phyloP scores from a whole-genome alignment of 30 jellyfish, hydroid and myxozoan genomes.

The Hydractinia symbiolongicarpus region DNA sequence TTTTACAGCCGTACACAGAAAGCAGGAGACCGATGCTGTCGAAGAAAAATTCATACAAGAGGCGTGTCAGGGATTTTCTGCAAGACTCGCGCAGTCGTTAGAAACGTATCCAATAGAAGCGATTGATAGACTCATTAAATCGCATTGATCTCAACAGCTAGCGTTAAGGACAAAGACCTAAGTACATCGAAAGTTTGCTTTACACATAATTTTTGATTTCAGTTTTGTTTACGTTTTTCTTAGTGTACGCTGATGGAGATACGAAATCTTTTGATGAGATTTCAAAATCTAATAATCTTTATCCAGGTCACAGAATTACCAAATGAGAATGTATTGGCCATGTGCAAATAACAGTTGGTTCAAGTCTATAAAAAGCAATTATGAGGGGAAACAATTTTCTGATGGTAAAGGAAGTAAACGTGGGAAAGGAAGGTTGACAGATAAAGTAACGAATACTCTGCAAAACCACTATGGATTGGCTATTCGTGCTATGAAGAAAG shows the following conservation, averaged over 20 bases:
- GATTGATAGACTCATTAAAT: too few species aligned
- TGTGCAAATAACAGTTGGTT: slow-evolving; percentile 51
- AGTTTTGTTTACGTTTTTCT: too few species aligned
- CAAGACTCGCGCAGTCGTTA: too few species aligned
- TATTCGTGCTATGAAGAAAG: slow-evolving; percentile 57
- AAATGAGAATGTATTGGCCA: slow-evolving; percentile 55
- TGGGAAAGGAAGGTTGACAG: slow-evolving; percentile 52
- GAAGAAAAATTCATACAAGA: too few species aligned
- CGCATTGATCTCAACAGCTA: too few species aligned
- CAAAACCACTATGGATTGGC: slow-evolving; percentile 64
- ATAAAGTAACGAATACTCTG: slow-evolving; percentile 41
- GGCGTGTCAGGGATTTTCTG: too few species aligned
- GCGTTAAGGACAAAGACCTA: too few species aligned
- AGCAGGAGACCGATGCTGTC: too few species aligned
- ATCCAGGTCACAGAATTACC: slow-evolving; percentile 38
- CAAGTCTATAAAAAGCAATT: slow-evolving; percentile 35
- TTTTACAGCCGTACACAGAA: too few species aligned
- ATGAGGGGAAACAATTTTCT: slow-evolving; percentile 30
- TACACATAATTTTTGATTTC: too few species aligned
- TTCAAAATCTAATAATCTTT: slow-evolving; percentile 28
- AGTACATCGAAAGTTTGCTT: too few species aligned
- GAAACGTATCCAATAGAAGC: too few species aligned
- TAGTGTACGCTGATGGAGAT: slow-evolving; percentile 36
- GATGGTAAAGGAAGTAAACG: slow-evolving; percentile 37
- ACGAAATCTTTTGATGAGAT: slow-evolving; percentile 40